A percentile compares a stretch with the other conserved stretches of the same genome.
These are phyloP conservation scores for Tenebrosternarchus preto DNA, from an alignment of 2,113 vertebrate genomes.

Conservation along the genomic window DNA sequence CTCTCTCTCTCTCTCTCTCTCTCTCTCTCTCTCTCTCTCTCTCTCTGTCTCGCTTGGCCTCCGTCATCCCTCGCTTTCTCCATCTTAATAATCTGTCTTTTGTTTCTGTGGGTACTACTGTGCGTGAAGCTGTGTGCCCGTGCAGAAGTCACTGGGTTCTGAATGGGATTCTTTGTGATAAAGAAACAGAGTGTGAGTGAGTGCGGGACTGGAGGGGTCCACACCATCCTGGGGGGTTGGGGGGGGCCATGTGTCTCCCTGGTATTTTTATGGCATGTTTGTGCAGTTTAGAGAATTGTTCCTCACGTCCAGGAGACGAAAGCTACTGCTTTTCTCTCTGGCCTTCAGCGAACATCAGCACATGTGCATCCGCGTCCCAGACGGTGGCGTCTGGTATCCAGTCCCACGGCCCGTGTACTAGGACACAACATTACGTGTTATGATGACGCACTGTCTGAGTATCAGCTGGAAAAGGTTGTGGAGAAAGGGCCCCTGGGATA, in stretches of 20 bases:
- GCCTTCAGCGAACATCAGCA: background rate
- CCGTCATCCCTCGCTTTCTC: conserved; percentile 32
- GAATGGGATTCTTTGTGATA: conserved; percentile 86
- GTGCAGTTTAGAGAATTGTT: conserved; percentile 64
- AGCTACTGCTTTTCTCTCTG: conserved; percentile 43
- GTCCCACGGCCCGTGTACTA: background rate
- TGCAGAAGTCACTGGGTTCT: conserved; percentile 76
- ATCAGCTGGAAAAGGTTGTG: too few species aligned
- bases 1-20: conserved; percentile 49
- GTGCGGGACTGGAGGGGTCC: conserved; percentile 14
- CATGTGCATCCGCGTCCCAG: too few species aligned
- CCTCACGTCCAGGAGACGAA: conserved; percentile 53
- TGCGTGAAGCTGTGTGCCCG: conserved; percentile 70
- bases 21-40: too few species aligned
- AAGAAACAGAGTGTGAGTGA: conserved; percentile 57
- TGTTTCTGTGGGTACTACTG: conserved; percentile 85
- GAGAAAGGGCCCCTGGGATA: too few species aligned
- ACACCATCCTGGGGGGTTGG: background rate
- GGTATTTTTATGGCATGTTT: conserved; percentile 80
- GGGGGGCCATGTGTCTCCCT: conserved; percentile 70
- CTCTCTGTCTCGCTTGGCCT: conserved; percentile 52
- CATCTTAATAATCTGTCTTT: conserved; percentile 90
- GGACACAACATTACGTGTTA: background rate
- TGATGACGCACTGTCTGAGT: too few species aligned
- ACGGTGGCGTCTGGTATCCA: too few species aligned